Conservation (phyloP, 2,113 vertebrate species). For the Hyperopisus bebe region DNA sequence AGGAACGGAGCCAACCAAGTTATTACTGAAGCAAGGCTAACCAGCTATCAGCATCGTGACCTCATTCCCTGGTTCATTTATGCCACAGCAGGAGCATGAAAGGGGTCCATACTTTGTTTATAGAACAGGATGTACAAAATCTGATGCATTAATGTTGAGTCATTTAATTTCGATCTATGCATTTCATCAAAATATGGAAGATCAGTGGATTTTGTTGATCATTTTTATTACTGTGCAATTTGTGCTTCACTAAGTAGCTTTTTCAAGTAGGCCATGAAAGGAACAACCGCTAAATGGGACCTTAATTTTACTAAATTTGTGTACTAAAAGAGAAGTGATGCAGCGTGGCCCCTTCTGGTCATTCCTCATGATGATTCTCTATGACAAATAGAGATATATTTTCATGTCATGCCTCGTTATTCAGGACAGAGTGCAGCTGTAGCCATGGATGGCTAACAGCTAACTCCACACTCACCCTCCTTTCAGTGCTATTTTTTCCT, state of each 20-base stretch:
- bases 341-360: neutral
- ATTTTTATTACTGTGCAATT: neutral
- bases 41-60: neutral
- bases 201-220: neutral
- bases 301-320: neutral
- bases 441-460: neutral
- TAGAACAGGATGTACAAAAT: neutral
- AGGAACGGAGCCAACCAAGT: neutral
- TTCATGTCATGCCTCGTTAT: neutral
- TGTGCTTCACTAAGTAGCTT: neutral
- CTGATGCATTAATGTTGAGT: neutral
- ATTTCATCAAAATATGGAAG: neutral
- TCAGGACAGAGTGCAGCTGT: neutral
- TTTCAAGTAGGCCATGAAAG: neutral
- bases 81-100: neutral
- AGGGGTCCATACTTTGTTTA: neutral
- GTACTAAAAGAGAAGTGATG: neutral
- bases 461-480: neutral
- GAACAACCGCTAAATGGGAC: neutral
- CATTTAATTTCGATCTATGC: neutral
- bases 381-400: neutral
- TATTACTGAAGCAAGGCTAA: neutral
- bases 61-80: neutral
- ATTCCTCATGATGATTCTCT: neutral
- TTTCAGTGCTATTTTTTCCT: neutral